Evolutionary conservation across 2,888 invertebrate species (phyloP).

Genomic region (Eulithis prunata): DNA sequence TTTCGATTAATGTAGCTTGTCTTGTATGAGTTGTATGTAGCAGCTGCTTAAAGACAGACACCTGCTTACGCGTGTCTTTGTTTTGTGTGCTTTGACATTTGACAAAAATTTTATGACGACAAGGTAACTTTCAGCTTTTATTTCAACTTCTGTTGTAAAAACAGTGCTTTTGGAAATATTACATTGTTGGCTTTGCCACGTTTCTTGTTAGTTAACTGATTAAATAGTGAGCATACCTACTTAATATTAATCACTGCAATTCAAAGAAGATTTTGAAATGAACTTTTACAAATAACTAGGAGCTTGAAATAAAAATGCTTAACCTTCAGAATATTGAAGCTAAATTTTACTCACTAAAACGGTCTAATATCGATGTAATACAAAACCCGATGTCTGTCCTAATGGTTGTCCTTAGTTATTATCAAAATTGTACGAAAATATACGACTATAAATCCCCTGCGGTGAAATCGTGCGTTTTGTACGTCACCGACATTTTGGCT

Average conservation of each 20-base stretch:
- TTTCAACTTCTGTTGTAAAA: neutral
- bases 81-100: slow-evolving; percentile 74
- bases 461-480: slow-evolving; percentile 54
- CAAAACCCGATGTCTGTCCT: slow-evolving; percentile 46
- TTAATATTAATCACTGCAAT: too few species aligned
- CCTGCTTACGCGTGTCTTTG: slow-evolving; percentile 60
- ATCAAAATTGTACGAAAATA: slow-evolving; percentile 57
- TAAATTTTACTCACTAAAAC: neutral
- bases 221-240: too few species aligned
- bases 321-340: neutral
- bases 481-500: slow-evolving; percentile 59
- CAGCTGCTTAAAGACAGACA: slow-evolving; percentile 44
- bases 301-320: too few species aligned
- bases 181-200: too few species aligned
- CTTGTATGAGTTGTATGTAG: slow-evolving; percentile 35
- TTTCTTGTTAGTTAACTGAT: too few species aligned
- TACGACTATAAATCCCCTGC: slow-evolving; percentile 58
- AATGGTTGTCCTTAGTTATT: slow-evolving; percentile 60
- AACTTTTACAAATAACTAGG: too few species aligned
- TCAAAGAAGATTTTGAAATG: too few species aligned
- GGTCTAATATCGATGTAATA: neutral
- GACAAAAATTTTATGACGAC: slow-evolving; percentile 45
- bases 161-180: too few species aligned
- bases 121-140: slow-evolving; percentile 40
- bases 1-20: slow-evolving; percentile 49